phyloP scores from a whole-genome alignment of 2,888 invertebrate species.

The Polydrusus tereticollis region DNA sequence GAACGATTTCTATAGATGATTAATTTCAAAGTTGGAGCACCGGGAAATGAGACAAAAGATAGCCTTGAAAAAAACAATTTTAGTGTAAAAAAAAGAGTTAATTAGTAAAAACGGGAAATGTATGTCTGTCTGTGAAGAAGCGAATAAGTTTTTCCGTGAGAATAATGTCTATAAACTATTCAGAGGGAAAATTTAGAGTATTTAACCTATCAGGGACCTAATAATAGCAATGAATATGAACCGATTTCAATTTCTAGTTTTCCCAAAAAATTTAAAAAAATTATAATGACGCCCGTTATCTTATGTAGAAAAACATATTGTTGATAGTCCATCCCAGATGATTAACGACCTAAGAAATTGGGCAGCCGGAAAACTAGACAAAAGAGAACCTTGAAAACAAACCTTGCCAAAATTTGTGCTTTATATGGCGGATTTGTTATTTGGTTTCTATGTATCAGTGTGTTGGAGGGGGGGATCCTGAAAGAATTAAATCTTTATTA shows the following conservation, averaged over 20 bases:
- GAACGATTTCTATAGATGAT: background rate
- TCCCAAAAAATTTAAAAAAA: background rate
- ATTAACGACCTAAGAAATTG: background rate
- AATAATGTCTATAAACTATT: too few relatives aligned
- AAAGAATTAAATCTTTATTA: too few relatives aligned
- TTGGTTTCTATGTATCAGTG: background rate
- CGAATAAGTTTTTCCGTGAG: too few relatives aligned
- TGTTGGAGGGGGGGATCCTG: too few relatives aligned
- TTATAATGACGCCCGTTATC: background rate
- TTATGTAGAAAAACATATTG: background rate
- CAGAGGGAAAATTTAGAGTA: too few relatives aligned
- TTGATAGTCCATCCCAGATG: background rate
- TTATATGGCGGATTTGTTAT: background rate
- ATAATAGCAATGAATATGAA: too few relatives aligned
- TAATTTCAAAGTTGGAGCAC: background rate
- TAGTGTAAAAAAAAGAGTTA: too few relatives aligned
- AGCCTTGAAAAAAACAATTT: too few relatives aligned
- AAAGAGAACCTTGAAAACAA: slow-evolving; percentile 11
- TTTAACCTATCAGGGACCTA: too few relatives aligned
- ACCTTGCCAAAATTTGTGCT: background rate
- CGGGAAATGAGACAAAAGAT: background rate
- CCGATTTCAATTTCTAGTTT: too few relatives aligned
- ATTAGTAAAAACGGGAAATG: too few relatives aligned
- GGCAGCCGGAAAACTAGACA: background rate
- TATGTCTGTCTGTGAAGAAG: too few relatives aligned